phyloP scores from a whole-genome alignment of 2,113 vertebrate species.

The Eptesicus fuscus region DNA sequence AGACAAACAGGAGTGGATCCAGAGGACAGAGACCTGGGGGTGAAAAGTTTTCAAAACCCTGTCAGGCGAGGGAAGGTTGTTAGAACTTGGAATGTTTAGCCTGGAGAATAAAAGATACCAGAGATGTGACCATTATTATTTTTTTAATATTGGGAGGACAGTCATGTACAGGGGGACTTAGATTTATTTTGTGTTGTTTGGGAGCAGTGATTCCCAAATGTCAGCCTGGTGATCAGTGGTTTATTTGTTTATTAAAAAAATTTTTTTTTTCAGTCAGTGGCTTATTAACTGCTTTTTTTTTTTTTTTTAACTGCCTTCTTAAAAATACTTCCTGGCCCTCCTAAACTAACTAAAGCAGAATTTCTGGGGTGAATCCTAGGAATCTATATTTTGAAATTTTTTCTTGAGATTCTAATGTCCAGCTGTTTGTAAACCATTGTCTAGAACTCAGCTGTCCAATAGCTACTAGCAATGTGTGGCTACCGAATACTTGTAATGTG shows the following conservation, averaged over 20 bases:
- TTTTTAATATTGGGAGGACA: not conserved
- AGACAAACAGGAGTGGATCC: not conserved
- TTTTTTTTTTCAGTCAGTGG: not conserved
- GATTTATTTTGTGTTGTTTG: not conserved
- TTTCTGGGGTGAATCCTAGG: not conserved
- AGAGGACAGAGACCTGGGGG: not conserved
- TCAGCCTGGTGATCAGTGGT: not conserved
- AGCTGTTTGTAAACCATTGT: not conserved
- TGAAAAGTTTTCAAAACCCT: not conserved
- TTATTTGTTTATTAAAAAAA: not conserved
- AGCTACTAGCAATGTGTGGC: not conserved
- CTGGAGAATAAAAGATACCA: not conserved
- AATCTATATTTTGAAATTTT: not conserved
- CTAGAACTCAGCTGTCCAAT: not conserved
- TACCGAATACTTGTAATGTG: not conserved
- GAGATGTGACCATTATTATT: not conserved
- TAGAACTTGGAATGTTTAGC: not conserved
- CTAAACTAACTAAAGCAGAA: not conserved
- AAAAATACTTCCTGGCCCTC: not conserved
- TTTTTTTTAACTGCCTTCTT: not conserved
- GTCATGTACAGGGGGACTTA: not conserved
- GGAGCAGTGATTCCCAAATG: not conserved
- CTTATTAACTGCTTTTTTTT: not conserved
- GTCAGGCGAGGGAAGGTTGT: not conserved
- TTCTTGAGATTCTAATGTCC: conserved; percentile 3